Conservation (phyloP, 2,113 vertebrate genomes). For the Seriola rivoliana region DNA sequence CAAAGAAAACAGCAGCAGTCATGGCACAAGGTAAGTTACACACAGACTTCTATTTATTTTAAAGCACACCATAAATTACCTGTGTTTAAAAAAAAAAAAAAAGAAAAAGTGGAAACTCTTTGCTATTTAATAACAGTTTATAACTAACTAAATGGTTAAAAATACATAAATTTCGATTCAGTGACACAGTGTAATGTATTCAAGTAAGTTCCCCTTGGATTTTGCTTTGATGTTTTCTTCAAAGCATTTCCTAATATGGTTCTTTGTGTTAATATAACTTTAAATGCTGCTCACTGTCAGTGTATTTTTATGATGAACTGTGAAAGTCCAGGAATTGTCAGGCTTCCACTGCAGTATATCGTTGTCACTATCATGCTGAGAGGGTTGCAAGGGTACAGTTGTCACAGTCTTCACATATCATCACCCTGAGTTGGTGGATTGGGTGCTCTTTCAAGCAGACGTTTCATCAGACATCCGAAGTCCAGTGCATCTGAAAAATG, state of each 20-base stretch:
- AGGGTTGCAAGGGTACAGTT: background rate
- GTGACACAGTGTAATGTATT: background rate
- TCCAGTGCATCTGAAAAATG: slow-evolving; percentile 11
- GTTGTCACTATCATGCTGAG: background rate
- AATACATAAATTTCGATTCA: background rate
- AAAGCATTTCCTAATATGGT: background rate
- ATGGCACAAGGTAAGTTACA: slow-evolving; percentile 73
- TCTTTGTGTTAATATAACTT: background rate
- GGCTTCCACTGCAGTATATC: background rate
- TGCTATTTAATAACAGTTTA: background rate
- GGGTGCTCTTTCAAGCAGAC: background rate
- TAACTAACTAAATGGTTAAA: background rate
- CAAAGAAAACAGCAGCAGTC: slow-evolving; percentile 24
- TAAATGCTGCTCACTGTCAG: background rate
- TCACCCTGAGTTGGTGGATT: background rate
- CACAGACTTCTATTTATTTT: accelerated
- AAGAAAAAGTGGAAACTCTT: background rate
- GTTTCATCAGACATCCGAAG: background rate
- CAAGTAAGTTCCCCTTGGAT: background rate
- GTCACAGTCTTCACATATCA: background rate
- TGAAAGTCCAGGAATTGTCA: background rate
- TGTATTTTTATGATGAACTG: background rate
- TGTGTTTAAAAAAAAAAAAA: no score
- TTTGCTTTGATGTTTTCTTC: background rate
- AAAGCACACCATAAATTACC: background rate